These are phyloP conservation scores for Vulpes ferrilata DNA, from an alignment of 2,113 vertebrate genomes.

Conservation along the genomic window DNA sequence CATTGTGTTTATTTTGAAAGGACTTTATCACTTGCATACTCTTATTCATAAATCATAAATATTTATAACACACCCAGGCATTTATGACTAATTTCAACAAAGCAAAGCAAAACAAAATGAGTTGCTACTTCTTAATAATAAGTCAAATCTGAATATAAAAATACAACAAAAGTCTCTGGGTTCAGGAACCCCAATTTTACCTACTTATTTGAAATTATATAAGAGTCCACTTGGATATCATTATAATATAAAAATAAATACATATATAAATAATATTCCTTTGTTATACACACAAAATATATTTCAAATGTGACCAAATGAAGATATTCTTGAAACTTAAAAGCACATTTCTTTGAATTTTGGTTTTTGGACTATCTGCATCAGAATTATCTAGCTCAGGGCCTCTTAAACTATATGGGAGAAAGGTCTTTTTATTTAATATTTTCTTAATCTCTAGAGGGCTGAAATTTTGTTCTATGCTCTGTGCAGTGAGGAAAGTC, in stretches of 20 bases:
- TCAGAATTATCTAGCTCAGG: neutral
- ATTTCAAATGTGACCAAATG: neutral
- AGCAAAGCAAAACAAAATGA: neutral
- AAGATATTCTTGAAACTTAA: neutral
- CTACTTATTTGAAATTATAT: neutral
- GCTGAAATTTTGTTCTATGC: neutral
- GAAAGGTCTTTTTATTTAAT: neutral
- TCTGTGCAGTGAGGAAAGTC: neutral
- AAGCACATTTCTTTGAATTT: neutral
- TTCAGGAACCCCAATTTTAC: neutral
- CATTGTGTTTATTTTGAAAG: constrained; percentile 11
- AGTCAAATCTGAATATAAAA: neutral
- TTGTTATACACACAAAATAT: neutral
- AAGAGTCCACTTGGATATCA: neutral
- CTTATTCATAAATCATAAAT: neutral
- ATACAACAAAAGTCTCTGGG: neutral
- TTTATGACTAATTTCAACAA: constrained; percentile 29
- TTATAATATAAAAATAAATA: neutral
- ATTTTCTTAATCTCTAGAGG: neutral
- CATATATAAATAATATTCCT: neutral
- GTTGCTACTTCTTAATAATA: neutral
- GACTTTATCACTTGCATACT: neutral
- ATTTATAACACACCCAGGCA: neutral
- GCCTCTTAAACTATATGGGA: neutral
- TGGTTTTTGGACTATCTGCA: neutral